These are phyloP conservation scores for Andrena flavipes DNA, from an alignment of 2,888 invertebrate species.

Conservation along the genomic window DNA sequence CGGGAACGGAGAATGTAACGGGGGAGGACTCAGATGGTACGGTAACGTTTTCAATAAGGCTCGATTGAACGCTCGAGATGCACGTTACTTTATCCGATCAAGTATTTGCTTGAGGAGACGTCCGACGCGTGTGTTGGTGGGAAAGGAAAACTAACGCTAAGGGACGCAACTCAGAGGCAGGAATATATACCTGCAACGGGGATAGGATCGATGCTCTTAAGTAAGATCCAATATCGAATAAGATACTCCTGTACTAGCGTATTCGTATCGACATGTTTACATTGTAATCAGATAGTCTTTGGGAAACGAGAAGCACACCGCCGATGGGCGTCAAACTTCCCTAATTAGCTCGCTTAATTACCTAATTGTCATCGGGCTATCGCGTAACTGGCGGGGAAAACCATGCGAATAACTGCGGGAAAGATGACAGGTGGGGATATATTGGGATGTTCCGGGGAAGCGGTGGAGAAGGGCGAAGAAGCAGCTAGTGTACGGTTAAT, in stretches of 20 bases:
- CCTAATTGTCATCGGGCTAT: not conserved
- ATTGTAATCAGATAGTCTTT: not conserved
- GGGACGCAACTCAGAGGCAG: not conserved
- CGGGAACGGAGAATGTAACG: slow-evolving; percentile 22
- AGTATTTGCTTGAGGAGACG: slow-evolving; percentile 38
- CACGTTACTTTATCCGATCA: slow-evolving; percentile 48
- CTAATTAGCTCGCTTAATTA: not conserved
- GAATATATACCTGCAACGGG: slow-evolving; percentile 3
- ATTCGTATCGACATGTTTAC: not conserved
- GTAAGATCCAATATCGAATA: slow-evolving; percentile 28
- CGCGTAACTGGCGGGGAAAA: not conserved
- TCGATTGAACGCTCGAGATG: slow-evolving; percentile 30
- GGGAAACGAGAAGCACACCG: not conserved
- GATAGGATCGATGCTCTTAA: slow-evolving; percentile 13
- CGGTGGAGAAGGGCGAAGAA: not conserved
- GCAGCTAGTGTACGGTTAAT: slow-evolving; percentile 50
- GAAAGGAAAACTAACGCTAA: slow-evolving; percentile 23
- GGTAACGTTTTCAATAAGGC: slow-evolving; percentile 46
- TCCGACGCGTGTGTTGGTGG: slow-evolving; percentile 8
- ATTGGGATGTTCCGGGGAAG: not conserved
- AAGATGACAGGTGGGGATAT: not conserved
- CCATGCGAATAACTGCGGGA: not conserved
- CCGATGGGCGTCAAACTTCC: not conserved
- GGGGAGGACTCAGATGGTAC: slow-evolving; percentile 29
- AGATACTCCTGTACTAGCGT: not conserved